Conservation (phyloP, 2,797 vertebrate genomes). For the Psittacula echo region DNA sequence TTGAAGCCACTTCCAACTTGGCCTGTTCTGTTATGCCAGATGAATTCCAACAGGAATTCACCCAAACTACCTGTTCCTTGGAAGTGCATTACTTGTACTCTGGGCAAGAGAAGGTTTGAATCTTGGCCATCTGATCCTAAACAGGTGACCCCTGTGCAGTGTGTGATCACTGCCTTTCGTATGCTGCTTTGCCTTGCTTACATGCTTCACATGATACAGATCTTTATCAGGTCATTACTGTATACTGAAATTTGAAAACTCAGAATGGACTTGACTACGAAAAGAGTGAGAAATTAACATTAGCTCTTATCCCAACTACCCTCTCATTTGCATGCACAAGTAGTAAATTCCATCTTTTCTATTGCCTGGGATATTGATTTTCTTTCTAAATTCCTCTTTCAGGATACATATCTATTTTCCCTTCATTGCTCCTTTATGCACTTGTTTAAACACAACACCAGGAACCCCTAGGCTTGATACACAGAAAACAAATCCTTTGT, state of each 20-base stretch:
- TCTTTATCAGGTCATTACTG: background rate
- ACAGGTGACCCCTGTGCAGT: background rate
- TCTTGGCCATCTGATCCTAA: background rate
- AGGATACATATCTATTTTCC: conserved; percentile 17
- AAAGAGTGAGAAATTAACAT: conserved; percentile 6
- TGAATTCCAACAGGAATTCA: background rate
- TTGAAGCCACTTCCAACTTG: background rate
- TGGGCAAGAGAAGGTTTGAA: background rate
- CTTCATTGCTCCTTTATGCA: conserved; percentile 39
- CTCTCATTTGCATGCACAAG: conserved; percentile 26
- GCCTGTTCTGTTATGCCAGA: background rate
- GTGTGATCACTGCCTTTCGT: accelerated
- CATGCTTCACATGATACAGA: background rate
- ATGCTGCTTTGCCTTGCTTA: background rate
- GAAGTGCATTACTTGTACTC: background rate
- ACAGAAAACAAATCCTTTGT: conserved; percentile 48
- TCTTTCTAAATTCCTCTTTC: conserved; percentile 42
- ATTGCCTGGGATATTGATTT: conserved; percentile 48
- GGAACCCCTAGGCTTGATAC: conserved; percentile 35
- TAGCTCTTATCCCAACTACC: background rate
- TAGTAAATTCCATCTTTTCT: conserved; percentile 38
- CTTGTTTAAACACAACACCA: conserved; percentile 39
- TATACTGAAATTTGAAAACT: background rate
- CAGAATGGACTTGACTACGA: background rate
- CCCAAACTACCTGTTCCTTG: background rate